Conservation (phyloP, 2,113 vertebrate genomes). For the Passerina amoena region DNA sequence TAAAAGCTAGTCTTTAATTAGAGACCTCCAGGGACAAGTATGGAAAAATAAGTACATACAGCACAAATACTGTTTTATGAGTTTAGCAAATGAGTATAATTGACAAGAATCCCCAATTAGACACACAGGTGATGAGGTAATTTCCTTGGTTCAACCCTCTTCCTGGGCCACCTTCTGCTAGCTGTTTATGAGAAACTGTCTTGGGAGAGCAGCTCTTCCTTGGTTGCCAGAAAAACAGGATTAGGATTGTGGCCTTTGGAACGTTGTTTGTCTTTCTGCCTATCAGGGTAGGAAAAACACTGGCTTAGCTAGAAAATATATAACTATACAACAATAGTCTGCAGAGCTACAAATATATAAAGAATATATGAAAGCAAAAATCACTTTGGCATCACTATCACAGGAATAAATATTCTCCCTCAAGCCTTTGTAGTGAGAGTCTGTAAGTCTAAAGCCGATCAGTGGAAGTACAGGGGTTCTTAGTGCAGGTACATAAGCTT, state of each 20-base stretch:
- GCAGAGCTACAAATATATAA: not conserved
- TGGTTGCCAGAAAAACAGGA: not conserved
- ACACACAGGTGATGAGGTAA: not conserved
- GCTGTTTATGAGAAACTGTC: not conserved
- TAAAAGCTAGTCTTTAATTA: not conserved
- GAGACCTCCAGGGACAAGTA: not conserved
- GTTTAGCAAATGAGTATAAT: not conserved
- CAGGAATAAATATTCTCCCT: not conserved
- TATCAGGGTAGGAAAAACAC: not conserved
- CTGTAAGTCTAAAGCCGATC: not conserved
- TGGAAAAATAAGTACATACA: not conserved
- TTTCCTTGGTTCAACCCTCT: not conserved
- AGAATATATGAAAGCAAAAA: not conserved
- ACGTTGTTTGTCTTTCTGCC: not conserved
- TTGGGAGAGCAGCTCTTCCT: not conserved
- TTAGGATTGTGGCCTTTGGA: not conserved
- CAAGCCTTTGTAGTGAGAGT: not conserved
- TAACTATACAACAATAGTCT: not conserved
- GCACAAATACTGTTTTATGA: not conserved
- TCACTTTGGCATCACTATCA: not conserved
- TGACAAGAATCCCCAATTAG: not conserved
- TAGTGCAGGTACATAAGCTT: not conserved
- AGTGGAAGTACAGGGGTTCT: not conserved
- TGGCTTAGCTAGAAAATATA: not conserved
- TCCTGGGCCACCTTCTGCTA: rapidly evolving